phyloP scores from a whole-genome alignment of 2,888 invertebrate genomes.

The Biston betularia region DNA sequence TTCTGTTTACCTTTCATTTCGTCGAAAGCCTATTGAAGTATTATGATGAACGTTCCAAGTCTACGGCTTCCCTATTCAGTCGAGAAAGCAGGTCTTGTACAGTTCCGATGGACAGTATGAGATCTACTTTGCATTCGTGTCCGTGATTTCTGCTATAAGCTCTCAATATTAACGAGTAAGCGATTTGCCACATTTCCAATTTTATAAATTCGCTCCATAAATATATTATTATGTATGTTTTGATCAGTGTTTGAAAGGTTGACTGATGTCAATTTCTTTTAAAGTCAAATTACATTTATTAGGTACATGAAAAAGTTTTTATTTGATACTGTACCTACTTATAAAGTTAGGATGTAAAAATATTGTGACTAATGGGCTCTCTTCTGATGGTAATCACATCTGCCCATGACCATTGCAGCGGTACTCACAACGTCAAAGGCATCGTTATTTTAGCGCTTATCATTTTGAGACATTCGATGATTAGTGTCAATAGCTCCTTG shows the following conservation, averaged over 20 bases:
- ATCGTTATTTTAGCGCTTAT: no score
- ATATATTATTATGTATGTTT: conserved; percentile 9
- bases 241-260: conserved; percentile 14
- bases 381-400: no score
- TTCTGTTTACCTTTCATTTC: conserved; percentile 44
- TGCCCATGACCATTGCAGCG: no score
- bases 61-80: conserved; percentile 56
- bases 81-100: conserved; percentile 65
- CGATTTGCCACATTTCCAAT: conserved; percentile 80
- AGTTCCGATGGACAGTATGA: conserved; percentile 73
- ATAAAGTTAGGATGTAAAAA: no score
- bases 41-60: conserved; percentile 32
- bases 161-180: conserved; percentile 77
- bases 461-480: no score
- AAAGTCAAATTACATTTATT: background rate
- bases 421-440: no score
- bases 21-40: conserved; percentile 21
- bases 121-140: conserved; percentile 78
- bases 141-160: conserved; percentile 68
- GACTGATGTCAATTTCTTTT: background rate
- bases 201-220: conserved; percentile 6
- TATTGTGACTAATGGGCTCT: no score
- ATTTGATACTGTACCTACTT: background rate
- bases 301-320: background rate
- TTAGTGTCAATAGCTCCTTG: no score